A percentile compares a stretch with the other conserved stretches of the same genome.
Evolutionary conservation across 2,113 vertebrate species (phyloP).

Genomic region (Thalassarche chlororhynchos): DNA sequence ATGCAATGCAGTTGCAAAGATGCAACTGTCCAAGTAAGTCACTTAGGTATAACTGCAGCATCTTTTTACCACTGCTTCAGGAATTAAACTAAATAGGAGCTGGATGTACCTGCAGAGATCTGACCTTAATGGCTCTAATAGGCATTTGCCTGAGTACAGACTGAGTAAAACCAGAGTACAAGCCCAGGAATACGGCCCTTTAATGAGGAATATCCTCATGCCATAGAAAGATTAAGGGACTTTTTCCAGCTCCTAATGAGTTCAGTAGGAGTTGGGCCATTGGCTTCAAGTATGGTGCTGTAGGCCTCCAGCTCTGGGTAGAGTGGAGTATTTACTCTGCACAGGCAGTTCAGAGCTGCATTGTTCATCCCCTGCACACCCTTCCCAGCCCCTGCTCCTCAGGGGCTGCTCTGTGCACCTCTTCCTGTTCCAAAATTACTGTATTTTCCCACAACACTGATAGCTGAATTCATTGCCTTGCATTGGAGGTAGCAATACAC

Average conservation of each 20-base stretch:
- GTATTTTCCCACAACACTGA: not conserved
- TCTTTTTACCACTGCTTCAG: not conserved
- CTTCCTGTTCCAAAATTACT: not conserved
- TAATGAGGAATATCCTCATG: not conserved
- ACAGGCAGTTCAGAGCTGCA: not conserved
- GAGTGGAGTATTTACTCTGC: not conserved
- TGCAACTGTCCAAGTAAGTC: not conserved
- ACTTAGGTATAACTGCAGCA: not conserved
- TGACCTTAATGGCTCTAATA: not conserved
- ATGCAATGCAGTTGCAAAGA: not conserved
- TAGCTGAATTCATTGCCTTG: not conserved
- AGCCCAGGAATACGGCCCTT: not conserved
- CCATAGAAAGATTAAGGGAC: not conserved
- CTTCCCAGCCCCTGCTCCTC: not conserved
- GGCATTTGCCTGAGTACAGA: not conserved
- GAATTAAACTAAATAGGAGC: not conserved
- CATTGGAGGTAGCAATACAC: not conserved
- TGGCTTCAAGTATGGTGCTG: fast-evolving
- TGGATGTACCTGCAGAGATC: not conserved
- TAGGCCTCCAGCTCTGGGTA: no score
- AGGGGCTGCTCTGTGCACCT: not conserved
- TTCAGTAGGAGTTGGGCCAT: not conserved
- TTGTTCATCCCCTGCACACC: fast-evolving
- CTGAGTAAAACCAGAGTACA: not conserved
- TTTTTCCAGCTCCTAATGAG: not conserved